Evolutionary conservation across 2,113 vertebrate genomes (phyloP).

Genomic region (Maylandia zebra): DNA sequence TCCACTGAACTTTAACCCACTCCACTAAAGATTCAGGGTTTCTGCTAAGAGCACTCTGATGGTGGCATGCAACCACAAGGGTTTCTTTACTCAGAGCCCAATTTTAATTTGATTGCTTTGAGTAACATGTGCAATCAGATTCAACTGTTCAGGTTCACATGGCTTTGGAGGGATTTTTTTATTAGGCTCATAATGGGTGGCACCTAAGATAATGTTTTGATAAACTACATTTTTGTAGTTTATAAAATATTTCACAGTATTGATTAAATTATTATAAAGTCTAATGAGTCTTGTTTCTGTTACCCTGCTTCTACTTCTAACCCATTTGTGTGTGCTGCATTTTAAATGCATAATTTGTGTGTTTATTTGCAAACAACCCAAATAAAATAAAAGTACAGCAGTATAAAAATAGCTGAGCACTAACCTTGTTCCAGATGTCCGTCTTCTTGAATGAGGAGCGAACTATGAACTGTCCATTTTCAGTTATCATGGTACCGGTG

Average conservation of each 20-base stretch:
- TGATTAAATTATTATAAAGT: neutral
- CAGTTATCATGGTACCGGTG: constrained; percentile 99
- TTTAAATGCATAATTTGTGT: neutral
- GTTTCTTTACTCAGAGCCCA: neutral
- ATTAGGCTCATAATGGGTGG: neutral
- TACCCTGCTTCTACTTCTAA: neutral
- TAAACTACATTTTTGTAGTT: neutral
- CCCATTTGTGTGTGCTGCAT: neutral
- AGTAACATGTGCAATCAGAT: neutral
- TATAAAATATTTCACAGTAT: neutral
- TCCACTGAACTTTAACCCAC: neutral
- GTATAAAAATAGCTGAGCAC: neutral
- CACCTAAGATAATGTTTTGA: neutral
- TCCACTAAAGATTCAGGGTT: neutral
- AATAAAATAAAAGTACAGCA: neutral
- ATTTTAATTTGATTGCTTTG: neutral
- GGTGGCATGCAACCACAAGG: neutral
- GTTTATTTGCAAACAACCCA: neutral
- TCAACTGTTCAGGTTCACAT: neutral
- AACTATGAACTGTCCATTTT: constrained; percentile 97
- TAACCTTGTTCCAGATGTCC: neutral
- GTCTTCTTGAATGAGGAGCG: neutral
- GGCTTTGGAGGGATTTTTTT: neutral
- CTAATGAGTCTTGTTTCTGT: neutral
- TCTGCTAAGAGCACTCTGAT: neutral